Base-by-base conservation (phyloP, 2,797 vertebrate genomes). In the Characodon lateralis region DNA sequence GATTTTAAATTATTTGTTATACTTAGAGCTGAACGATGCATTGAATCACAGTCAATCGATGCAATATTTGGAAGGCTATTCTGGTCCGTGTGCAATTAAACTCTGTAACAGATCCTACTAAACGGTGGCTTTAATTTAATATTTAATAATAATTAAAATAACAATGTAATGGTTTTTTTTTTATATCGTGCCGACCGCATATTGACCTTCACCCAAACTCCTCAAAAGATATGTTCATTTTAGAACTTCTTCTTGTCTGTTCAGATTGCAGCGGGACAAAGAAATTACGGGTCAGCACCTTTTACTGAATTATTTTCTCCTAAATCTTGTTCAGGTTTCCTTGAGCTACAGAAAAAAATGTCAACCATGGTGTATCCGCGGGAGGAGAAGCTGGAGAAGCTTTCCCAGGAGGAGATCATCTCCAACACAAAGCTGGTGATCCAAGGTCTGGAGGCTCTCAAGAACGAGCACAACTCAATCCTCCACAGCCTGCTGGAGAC, bases 341-440 rank as follows among this genome's bases (percentile, higher is more conserved):
- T 82, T 91, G 91, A 91, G 89, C 90, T 90, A 66, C 78, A 73
- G 77, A 83, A 85, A 95, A 95, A 93, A 74, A 98, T 98, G 97
- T 98, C 97, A 86, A 96, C 96, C 72, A 97, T 98, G 96, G 95
- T 98, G 83, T 98, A 97, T 87, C 96, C 96, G 65, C 95, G 97
- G 75, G 97, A 98, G 84, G 97, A 98, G 94, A 97, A 97, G 92
- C 94, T 98, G 10, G 97, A 98, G 92, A 99, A 98, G 89, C 94
- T 99, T 81, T 97, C 96, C 79, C 98, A 99, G 95, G 98, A 99
- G 89, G 98, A 99, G 93, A 99, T 99, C n/a, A 97, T 99, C 93
- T 98, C 97, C 48, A 98, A 98, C 93, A 99, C 98, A 0, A 98
- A 97, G 89, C 93, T 98, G 89, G 98, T 99, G 83, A 98, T 98